A percentile compares a stretch with the other conserved stretches of the same genome.
Conservation (phyloP, 2,797 vertebrate genomes). For the Myotis myotis region DNA sequence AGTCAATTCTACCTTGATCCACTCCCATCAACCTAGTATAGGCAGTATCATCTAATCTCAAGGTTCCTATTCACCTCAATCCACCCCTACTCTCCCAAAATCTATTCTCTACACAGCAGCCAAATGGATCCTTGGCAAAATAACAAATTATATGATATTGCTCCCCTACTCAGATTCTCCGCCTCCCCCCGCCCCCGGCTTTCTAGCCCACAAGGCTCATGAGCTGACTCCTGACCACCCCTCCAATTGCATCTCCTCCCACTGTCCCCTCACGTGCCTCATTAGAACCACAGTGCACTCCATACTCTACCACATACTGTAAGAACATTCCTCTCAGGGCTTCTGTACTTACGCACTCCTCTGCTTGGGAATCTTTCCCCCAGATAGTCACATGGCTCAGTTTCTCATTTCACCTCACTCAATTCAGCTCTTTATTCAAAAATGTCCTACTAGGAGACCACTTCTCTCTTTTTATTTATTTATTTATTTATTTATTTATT, state of each 20-base stretch:
- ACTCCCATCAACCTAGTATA: neutral
- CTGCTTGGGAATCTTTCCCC: neutral
- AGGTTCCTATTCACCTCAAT: neutral
- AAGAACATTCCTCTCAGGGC: neutral
- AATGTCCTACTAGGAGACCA: neutral
- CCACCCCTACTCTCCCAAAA: neutral
- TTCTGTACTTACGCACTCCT: neutral
- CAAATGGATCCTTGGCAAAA: neutral
- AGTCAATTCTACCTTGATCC: neutral
- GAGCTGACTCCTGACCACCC: neutral
- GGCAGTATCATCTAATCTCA: neutral
- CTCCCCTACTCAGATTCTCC: neutral
- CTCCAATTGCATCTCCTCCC: neutral
- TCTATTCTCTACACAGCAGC: neutral
- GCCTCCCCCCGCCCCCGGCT: fast-evolving
- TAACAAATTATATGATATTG: neutral
- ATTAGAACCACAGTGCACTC: neutral
- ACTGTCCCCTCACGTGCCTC: neutral
- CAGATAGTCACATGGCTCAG: neutral
- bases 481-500: no score
- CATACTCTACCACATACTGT: neutral
- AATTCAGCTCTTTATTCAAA: neutral
- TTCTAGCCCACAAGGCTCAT: neutral
- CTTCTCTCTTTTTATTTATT: no score
- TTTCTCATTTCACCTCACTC: neutral